These are phyloP conservation scores for Lasioglossum figueresi DNA, from an alignment of 2,888 invertebrate species.

Conservation along the genomic window DNA sequence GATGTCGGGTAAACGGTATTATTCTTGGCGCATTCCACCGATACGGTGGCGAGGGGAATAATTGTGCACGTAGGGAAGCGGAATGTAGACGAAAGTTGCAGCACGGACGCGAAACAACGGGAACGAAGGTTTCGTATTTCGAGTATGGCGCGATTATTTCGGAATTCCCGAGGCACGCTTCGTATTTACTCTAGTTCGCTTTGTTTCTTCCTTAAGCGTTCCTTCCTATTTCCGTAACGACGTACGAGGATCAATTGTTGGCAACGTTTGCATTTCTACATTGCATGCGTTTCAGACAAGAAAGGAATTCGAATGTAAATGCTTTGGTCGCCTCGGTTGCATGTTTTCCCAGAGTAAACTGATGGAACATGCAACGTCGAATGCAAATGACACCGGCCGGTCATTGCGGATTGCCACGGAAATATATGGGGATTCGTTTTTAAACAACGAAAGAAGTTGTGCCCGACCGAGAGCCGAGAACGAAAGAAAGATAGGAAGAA, in stretches of 20 bases:
- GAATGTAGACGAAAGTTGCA: constrained; percentile 44
- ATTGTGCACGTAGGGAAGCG: constrained; percentile 42
- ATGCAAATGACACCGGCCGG: constrained; percentile 71
- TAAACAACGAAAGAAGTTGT: constrained; percentile 29
- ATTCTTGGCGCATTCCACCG: constrained; percentile 53
- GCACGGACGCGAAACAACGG: constrained; percentile 25
- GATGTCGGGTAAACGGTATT: constrained; percentile 54
- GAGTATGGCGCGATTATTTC: constrained; percentile 61
- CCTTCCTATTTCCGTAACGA: constrained; percentile 62
- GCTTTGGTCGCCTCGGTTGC: constrained; percentile 71
- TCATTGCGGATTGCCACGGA: constrained; percentile 74
- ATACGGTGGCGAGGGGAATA: constrained; percentile 38
- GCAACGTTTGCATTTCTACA: constrained; percentile 62
- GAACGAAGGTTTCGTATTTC: constrained; percentile 38
- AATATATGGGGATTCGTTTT: constrained; percentile 55
- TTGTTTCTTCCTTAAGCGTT: constrained; percentile 63
- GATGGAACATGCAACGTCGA: constrained; percentile 74
- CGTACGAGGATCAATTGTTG: constrained; percentile 68
- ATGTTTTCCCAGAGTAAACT: constrained; percentile 74
- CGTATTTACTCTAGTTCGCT: constrained; percentile 54
- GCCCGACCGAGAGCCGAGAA: constrained; percentile 9
- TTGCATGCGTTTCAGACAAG: constrained; percentile 63
- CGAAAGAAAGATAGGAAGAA: constrained; percentile 13
- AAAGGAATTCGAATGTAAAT: constrained; percentile 73
- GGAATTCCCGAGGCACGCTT: constrained; percentile 58